Conservation (phyloP, 2,113 vertebrate species). For the Leptobrachium leishanense region DNA sequence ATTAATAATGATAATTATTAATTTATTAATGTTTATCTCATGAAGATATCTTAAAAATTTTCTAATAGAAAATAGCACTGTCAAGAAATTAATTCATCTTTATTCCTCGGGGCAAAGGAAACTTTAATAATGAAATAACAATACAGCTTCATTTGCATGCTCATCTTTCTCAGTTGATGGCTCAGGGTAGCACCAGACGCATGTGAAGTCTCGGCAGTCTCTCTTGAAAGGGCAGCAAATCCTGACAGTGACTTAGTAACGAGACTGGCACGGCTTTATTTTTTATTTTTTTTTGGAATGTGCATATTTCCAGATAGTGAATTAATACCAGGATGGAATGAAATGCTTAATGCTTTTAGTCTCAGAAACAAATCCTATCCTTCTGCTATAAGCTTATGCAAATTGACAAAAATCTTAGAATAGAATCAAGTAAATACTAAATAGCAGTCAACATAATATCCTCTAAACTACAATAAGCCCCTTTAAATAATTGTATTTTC, state of each 20-base stretch:
- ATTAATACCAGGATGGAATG: slow-evolving; percentile 20
- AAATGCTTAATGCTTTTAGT: slow-evolving; percentile 22
- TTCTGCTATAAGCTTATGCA: slow-evolving; percentile 32
- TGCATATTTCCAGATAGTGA: slow-evolving; percentile 1
- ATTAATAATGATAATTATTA: no score
- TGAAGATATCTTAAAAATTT: background rate
- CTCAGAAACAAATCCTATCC: slow-evolving; percentile 16
- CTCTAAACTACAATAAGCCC: no score
- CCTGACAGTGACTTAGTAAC: slow-evolving; percentile 1
- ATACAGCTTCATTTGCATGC: slow-evolving; percentile 9
- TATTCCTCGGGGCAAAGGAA: background rate
- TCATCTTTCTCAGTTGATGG: background rate
- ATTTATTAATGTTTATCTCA: no score
- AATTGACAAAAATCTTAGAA: slow-evolving; percentile 19
- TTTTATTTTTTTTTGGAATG: slow-evolving; percentile 1
- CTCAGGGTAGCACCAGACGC: background rate
- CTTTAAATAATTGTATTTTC: background rate
- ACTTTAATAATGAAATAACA: slow-evolving; percentile 14
- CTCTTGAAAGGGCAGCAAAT: slow-evolving; percentile 20
- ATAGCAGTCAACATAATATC: background rate
- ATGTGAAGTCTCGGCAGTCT: slow-evolving; percentile 19
- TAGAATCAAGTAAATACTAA: background rate
- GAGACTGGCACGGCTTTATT: slow-evolving; percentile 1
- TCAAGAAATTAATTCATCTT: background rate
- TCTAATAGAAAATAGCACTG: background rate